Conservation (phyloP, 2,888 invertebrate genomes). For the Prionchulus punctatus region DNA sequence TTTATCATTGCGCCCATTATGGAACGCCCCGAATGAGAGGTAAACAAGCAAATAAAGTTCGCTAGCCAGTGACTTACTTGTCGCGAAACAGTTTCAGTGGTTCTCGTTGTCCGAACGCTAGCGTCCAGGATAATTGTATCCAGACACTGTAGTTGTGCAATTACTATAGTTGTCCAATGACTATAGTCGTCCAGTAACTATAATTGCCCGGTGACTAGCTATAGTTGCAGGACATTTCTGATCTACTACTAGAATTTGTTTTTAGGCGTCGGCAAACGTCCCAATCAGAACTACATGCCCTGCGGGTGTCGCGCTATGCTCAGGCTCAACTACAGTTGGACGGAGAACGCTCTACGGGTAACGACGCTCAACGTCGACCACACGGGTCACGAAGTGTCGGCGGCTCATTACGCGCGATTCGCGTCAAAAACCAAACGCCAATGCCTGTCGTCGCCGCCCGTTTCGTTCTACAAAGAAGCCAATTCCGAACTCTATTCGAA, state of each 20-base stretch:
- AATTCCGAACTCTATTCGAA: too few species aligned
- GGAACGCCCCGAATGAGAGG: conserved; percentile 27
- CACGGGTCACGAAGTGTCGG: conserved; percentile 14
- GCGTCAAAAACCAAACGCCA: background rate
- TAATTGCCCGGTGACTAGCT: too few species aligned
- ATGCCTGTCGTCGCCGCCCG: background rate
- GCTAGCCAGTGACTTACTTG: too few species aligned
- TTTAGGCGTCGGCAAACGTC: conserved; percentile 24
- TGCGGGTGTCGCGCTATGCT: conserved; percentile 27
- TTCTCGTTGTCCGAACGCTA: too few species aligned
- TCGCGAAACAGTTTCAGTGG: too few species aligned
- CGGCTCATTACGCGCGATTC: background rate
- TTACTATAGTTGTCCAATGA: too few species aligned
- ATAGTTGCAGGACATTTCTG: background rate
- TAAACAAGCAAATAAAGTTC: too few species aligned
- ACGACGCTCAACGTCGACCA: conserved; percentile 16
- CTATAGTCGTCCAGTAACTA: too few species aligned
- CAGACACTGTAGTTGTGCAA: too few species aligned
- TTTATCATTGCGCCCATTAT: conserved; percentile 27
- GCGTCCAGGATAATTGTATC: too few species aligned
- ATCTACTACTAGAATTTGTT: background rate
- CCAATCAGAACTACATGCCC: conserved; percentile 28
- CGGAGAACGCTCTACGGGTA: conserved; percentile 17
- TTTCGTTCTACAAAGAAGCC: too few species aligned
- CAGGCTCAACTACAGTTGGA: conserved; percentile 22